Evolutionary conservation across 1,140 invertebrate species (phyloP).

Genomic region (Diuraphis noxia): DNA sequence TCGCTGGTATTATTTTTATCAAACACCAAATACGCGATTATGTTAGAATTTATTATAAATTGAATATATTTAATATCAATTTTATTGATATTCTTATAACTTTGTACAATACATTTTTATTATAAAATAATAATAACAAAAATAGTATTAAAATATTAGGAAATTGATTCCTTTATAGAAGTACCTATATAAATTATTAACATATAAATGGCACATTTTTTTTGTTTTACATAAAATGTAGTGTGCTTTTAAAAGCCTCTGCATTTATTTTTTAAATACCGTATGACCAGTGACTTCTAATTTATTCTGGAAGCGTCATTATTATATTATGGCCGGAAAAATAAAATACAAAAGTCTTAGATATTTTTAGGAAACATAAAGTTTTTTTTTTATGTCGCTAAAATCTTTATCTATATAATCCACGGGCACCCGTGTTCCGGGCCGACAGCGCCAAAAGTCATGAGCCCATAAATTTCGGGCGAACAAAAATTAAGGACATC

Average conservation of each 20-base stretch:
- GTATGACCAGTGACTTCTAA: neutral
- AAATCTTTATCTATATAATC: constrained; percentile 15
- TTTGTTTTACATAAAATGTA: neutral
- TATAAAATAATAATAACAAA: neutral
- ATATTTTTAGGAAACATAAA: constrained; percentile 44
- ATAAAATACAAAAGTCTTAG: constrained; percentile 5
- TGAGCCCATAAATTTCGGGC: constrained; percentile 19
- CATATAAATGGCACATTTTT: neutral
- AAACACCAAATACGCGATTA: neutral
- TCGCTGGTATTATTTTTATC: neutral
- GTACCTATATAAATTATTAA: neutral
- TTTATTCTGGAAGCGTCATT: constrained; percentile 17
- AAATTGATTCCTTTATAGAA: neutral
- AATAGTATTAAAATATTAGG: neutral
- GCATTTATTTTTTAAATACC: neutral
- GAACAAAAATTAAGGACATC: constrained; percentile 35
- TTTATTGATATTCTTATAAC: neutral
- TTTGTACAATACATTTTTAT: no score
- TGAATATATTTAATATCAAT: neutral
- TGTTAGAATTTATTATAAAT: neutral
- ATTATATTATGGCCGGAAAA: neutral
- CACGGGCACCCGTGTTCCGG: constrained; percentile 7
- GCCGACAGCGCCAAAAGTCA: constrained; percentile 29
- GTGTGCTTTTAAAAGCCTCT: neutral
- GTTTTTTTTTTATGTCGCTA: constrained; percentile 36